Evolutionary conservation across 2,888 invertebrate genomes (phyloP), one percentile per base, ranked within the genome.

Genomic region (Nycteola revayana): DNA sequence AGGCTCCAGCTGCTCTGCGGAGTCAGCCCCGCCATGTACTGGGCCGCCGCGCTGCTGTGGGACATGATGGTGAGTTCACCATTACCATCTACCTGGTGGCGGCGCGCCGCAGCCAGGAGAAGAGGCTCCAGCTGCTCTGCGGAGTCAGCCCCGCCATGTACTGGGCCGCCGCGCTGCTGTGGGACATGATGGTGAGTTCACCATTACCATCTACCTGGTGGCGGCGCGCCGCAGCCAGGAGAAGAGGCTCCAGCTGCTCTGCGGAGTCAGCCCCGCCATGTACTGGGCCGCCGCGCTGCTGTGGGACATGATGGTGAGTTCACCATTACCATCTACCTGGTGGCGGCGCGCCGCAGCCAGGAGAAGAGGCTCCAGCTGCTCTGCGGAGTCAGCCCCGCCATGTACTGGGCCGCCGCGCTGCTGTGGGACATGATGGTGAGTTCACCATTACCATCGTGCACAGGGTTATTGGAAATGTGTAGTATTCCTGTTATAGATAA

Each of bases 321-420:
- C n/a, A n/a, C n/a, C n/a, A n/a, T n/a, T n/a, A n/a, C 95, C 1
- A 90, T 95, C 40, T 94, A 94, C 75, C 86, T 96, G 37, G 95
- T 96, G 27, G 91, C 92, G 41, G 94, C 96, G 62, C 89, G 95
- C 23, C 74, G 89, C 2, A 90, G 90, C 31, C 94, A 94, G 60
- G 93, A 95, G 63, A 95, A 95, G 71, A 91, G 96, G 51, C 91
- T 97, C 63, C 96, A 96, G 66, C 90, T 93, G 60, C 90, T 96
- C 25, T 92, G 93, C 28, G 95, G 94, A 0, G 92, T 95, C 24
- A 90, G 91, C 46, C 94, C 94, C 0, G 72, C 90, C 9, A 89
- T 93, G 23, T 96, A 97, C 84, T 96, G 96, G 96, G 70, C 91
- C 10, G 90, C 94, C 1, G 90, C 92, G 26, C 92, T 94, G 49